Evolutionary conservation across 2,113 vertebrate genomes (phyloP).

Genomic region (Egretta garzetta): DNA sequence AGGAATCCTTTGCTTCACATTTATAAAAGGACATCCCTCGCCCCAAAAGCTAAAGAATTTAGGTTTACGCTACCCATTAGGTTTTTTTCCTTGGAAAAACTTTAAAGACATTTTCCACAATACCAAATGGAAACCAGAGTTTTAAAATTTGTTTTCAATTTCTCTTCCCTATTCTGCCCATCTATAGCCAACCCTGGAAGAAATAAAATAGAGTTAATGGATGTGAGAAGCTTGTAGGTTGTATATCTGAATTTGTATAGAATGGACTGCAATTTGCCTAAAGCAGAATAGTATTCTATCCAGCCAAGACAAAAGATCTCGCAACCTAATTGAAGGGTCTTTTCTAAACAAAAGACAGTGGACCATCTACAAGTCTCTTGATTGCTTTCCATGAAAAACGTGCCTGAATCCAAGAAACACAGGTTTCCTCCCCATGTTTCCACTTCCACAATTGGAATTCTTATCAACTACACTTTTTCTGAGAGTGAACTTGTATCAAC

Average conservation of each 20-base stretch:
- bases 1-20: conserved; percentile 54
- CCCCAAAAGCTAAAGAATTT: background rate
- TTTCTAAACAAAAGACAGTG: background rate
- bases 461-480: conserved; percentile 10
- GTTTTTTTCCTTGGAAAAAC: background rate
- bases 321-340: background rate
- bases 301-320: conserved; percentile 11
- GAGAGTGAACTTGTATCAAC: background rate
- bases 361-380: conserved; percentile 6
- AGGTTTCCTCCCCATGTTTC: conserved; percentile 19
- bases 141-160: background rate
- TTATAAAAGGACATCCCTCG: conserved; percentile 23
- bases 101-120: background rate
- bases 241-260: background rate
- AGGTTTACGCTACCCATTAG: background rate
- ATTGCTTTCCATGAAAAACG: conserved; percentile 19
- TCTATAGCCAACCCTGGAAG: background rate
- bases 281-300: background rate
- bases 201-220: background rate
- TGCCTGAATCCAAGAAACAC: conserved; percentile 51
- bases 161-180: conserved; percentile 23
- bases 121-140: background rate
- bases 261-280: background rate
- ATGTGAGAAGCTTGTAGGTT: background rate
- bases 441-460: conserved; percentile 33